These are phyloP conservation scores for Oryzias melastigma DNA, from an alignment of 2,113 vertebrate species.

Conservation along the genomic window DNA sequence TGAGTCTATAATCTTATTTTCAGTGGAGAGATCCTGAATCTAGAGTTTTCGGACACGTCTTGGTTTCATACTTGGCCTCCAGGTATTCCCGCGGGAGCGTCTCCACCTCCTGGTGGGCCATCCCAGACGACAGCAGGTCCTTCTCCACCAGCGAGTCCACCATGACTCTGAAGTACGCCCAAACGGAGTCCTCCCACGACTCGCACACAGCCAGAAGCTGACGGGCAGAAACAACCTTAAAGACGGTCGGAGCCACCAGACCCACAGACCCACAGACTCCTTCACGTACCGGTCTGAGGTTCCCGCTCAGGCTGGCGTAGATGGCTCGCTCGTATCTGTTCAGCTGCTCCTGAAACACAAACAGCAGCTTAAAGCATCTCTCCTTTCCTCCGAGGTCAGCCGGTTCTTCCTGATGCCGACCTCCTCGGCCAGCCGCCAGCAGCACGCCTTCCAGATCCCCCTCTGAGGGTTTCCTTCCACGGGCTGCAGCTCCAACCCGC, in stretches of 20 bases:
- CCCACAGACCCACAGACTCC: not conserved
- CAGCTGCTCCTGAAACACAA: constrained; percentile 79
- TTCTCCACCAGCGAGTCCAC: constrained; percentile 95
- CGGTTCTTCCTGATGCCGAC: constrained; percentile 55
- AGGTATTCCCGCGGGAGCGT: constrained; percentile 89
- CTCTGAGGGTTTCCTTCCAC: constrained; percentile 95
- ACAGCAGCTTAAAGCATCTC: not conserved
- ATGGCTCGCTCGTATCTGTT: constrained; percentile 90
- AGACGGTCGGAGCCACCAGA: not conserved
- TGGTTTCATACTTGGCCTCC: constrained; percentile 85
- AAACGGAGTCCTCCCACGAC: constrained; percentile 95
- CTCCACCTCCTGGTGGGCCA: constrained; percentile 83
- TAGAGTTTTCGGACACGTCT: not conserved
- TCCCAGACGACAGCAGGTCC: constrained; percentile 87
- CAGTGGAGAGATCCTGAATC: too few relatives aligned
- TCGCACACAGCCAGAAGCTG: constrained; percentile 94
- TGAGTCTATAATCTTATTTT: too few relatives aligned
- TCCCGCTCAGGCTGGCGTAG: constrained; percentile 93
- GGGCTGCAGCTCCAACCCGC: constrained; percentile 80
- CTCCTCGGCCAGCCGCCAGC: constrained; percentile 97
- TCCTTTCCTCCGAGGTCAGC: not conserved
- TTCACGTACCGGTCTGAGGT: constrained; percentile 88
- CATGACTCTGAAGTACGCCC: constrained; percentile 95
- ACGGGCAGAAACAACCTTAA: constrained; percentile 24
- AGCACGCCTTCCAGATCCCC: constrained; percentile 94